Evolutionary conservation across 2,113 vertebrate species (phyloP), one percentile per base, ranked within the genome.

Genomic region (Glaucomys volans): DNA sequence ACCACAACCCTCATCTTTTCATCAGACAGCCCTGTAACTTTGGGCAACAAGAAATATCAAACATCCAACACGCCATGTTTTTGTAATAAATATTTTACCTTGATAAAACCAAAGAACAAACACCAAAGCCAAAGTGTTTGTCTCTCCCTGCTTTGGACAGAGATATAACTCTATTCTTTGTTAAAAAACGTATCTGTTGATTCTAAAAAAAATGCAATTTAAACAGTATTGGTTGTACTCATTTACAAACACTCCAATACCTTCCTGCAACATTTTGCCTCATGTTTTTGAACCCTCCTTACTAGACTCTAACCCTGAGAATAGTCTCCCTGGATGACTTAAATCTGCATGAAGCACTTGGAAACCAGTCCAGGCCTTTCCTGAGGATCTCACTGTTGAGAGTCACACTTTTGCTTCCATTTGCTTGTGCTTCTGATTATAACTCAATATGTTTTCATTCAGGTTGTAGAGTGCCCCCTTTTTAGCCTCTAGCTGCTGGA

Each of bases 401-500:
- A 77, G 94, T 81, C 66, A 97, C 97, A 94, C 98, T 98, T 97
- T 96, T 83, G 93, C 83, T 95, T 98, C 95, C 87, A 28, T 98
- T 98, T 98, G 96, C 92, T 98, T 96, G 93, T 79, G 94, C 75
- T 97, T 94, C 95, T 98, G 97, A 97, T 98, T 97, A 97, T 98
- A 98, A 98, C 97, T 97, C 98, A 97, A 87, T 97, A 97, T 86
- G 88, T 97, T 98, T 97, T 97, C 97, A 94, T 98, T 98, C 84
- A 12, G 96, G 98, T 98, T 97, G 97, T 92, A 95, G 98, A 98
- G 96, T 98, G 97, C 95, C 98, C 98, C 98, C 96, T 98, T 98
- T 98, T 98, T 98, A 98, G 98, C 98, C 98, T 98, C 97, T 98
- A 97, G 97, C 98, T 97, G 57, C 97, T 98, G 95, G 89, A 88